phyloP scores from a whole-genome alignment of 2,113 vertebrate genomes.

The Pterophyllum scalare region DNA sequence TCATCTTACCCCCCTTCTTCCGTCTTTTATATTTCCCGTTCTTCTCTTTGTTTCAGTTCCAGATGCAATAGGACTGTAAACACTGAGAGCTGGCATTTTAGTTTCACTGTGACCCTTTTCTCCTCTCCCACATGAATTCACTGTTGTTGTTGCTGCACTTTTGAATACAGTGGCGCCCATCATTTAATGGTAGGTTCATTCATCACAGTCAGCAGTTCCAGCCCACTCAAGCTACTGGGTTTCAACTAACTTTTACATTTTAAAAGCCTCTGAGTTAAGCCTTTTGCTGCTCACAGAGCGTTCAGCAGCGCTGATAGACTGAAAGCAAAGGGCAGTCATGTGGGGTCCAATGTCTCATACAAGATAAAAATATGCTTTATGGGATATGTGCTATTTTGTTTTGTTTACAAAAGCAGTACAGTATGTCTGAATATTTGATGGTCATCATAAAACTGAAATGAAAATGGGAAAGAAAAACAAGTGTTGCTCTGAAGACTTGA shows the following conservation, averaged over 20 bases:
- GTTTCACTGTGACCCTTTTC: conserved; percentile 38
- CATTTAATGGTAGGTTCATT: conserved; percentile 62
- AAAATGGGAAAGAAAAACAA: background rate
- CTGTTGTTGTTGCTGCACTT: conserved; percentile 46
- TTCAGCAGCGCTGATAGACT: conserved; percentile 15
- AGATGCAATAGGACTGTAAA: conserved; percentile 10
- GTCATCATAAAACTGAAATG: background rate
- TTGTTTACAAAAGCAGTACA: background rate
- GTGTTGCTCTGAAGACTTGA: background rate
- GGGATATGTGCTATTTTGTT: background rate
- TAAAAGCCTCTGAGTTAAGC: conserved; percentile 40
- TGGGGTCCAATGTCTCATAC: background rate
- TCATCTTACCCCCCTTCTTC: background rate
- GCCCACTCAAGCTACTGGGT: conserved; percentile 50
- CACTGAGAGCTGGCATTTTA: conserved; percentile 34
- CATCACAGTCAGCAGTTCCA: conserved; percentile 65
- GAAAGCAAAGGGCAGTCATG: background rate
- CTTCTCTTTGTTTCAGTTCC: conserved; percentile 34
- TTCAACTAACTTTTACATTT: conserved; percentile 50
- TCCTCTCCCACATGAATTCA: conserved; percentile 46
- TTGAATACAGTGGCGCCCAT: conserved; percentile 38
- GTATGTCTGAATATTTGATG: background rate
- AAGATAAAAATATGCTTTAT: conserved; percentile 2
- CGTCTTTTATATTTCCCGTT: background rate
- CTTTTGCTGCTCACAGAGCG: conserved; percentile 6